Conservation (phyloP, 2,888 invertebrate species). For the Apocheima hispidaria region DNA sequence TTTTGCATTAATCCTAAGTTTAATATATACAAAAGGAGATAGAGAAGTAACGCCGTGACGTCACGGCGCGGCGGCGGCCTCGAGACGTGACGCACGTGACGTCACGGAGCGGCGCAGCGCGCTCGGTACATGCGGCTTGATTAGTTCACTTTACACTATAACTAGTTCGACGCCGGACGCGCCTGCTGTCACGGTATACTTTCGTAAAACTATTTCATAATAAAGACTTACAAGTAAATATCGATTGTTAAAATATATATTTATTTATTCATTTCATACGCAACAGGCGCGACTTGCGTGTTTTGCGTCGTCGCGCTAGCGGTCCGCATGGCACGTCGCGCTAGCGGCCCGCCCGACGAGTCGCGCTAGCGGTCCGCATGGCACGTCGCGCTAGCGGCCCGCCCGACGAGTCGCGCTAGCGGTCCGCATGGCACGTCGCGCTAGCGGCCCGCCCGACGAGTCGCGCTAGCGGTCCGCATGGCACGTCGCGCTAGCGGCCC, state of each 20-base stretch:
- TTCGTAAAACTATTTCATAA: constrained; percentile 13
- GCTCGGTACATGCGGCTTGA: not conserved
- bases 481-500: too few species aligned
- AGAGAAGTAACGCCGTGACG: too few species aligned
- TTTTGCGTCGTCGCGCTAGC: too few species aligned
- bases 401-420: too few species aligned
- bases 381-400: too few species aligned
- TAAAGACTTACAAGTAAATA: constrained; percentile 7
- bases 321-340: too few species aligned
- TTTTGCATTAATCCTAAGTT: constrained; percentile 68
- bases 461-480: too few species aligned
- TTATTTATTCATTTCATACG: not conserved
- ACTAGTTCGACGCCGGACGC: not conserved
- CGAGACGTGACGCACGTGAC: not conserved
- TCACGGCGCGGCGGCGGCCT: constrained; percentile 9
- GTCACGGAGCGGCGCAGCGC: constrained; percentile 22
- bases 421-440: too few species aligned
- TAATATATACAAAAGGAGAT: constrained; percentile 81
- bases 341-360: too few species aligned
- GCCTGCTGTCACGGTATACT: not conserved
- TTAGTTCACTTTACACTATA: constrained; percentile 4
- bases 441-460: too few species aligned
- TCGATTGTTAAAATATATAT: constrained; percentile 13
- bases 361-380: too few species aligned
- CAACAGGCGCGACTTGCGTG: not conserved